Conservation (phyloP, 1,140 invertebrate species). For the Andrena cerasifolii region DNA sequence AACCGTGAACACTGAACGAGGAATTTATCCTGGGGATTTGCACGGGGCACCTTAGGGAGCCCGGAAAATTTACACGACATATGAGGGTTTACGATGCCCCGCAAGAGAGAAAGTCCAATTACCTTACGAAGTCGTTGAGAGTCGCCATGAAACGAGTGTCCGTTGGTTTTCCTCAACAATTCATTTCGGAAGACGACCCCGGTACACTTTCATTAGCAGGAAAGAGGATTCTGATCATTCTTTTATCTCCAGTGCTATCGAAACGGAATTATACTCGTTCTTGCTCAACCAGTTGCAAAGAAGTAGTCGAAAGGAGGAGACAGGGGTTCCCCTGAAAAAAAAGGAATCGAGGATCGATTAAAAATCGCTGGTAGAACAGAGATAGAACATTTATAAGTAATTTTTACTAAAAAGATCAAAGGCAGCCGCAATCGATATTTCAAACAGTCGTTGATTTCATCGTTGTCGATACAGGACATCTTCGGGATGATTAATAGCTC, state of each 20-base stretch:
- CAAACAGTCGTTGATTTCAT: slow-evolving; percentile 19
- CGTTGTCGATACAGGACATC: not conserved
- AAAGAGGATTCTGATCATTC: not conserved
- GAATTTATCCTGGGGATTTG: not conserved
- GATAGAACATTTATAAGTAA: not conserved
- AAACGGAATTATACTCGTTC: too few species aligned
- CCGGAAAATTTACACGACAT: slow-evolving; percentile 50
- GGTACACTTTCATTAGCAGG: slow-evolving; percentile 45
- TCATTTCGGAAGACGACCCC: slow-evolving; percentile 22
- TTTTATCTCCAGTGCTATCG: not conserved
- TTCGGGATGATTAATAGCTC: slow-evolving; percentile 2
- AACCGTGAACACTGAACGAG: not conserved
- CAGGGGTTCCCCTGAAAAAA: too few species aligned
- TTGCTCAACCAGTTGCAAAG: not conserved
- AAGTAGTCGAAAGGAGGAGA: not conserved
- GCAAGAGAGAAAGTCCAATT: slow-evolving; percentile 58
- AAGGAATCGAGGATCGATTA: not conserved
- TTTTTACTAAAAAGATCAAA: slow-evolving; percentile 1
- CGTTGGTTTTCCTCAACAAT: slow-evolving; percentile 25
- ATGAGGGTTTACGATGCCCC: slow-evolving; percentile 46
- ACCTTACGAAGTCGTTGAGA: slow-evolving; percentile 39
- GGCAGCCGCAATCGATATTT: not conserved
- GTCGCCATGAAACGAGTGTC: slow-evolving; percentile 31
- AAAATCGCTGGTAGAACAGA: too few species aligned
- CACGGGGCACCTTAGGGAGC: slow-evolving; percentile 1